phyloP scores from a whole-genome alignment of 2,113 vertebrate species.

The Salminus brasiliensis region DNA sequence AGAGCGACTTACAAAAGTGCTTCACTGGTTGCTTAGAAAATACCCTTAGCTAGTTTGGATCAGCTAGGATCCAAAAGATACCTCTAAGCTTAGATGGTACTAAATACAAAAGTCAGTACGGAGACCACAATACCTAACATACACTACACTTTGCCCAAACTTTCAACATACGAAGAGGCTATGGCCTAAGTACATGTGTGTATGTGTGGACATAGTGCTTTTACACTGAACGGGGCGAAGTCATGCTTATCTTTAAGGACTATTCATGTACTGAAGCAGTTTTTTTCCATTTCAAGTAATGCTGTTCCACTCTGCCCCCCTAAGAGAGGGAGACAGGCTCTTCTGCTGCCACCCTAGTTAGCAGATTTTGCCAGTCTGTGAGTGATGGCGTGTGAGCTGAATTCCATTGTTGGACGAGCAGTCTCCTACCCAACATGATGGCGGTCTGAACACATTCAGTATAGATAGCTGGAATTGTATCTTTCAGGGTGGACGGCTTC shows the following conservation, averaged over 20 bases:
- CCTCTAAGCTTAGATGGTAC: too few species aligned
- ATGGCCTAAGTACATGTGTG: not conserved
- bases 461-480: too few species aligned
- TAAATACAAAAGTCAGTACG: too few species aligned
- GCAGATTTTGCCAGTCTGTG: not conserved
- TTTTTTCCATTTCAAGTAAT: not conserved
- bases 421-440: not conserved
- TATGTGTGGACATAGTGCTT: too few species aligned
- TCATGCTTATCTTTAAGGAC: not conserved
- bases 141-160: too few species aligned
- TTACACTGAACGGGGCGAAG: not conserved
- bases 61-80: too few species aligned
- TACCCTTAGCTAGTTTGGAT: too few species aligned
- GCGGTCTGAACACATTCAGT: not conserved
- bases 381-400: not conserved
- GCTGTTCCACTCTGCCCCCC: not conserved
- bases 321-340: not conserved
- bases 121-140: too few species aligned
- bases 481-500: too few species aligned
- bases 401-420: not conserved
- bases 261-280: not conserved
- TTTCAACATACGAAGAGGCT: too few species aligned
- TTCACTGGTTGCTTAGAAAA: too few species aligned
- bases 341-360: not conserved
- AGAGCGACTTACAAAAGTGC: too few species aligned